phyloP scores from a whole-genome alignment of 1,140 invertebrate genomes.

The Hyles euphorbiae region DNA sequence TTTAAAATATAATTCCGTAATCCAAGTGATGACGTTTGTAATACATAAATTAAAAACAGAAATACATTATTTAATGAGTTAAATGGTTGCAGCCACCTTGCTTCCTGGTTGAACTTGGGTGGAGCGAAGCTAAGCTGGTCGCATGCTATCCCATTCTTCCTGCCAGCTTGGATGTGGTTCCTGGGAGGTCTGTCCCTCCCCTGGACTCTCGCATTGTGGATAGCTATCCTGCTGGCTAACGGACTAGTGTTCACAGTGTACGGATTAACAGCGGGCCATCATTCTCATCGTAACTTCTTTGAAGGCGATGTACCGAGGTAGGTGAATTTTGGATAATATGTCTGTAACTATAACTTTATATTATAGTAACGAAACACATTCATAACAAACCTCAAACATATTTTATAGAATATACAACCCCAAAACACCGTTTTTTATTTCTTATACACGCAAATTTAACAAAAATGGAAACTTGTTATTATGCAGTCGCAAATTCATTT shows the following conservation, averaged over 20 bases:
- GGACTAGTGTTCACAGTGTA: slow-evolving; percentile 81
- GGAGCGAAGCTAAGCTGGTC: slow-evolving; percentile 14
- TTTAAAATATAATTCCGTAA: too few species aligned
- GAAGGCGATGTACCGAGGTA: slow-evolving; percentile 84
- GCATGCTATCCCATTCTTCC: slow-evolving; percentile 35
- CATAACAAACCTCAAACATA: too few species aligned
- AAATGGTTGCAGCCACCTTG: background rate
- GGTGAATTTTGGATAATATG: slow-evolving; percentile 8
- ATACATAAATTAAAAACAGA: too few species aligned
- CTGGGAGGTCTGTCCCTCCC: slow-evolving; percentile 36
- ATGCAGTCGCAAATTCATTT: too few species aligned
- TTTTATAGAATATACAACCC: too few species aligned
- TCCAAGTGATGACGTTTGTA: too few species aligned
- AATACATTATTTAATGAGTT: too few species aligned
- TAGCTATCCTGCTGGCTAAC: slow-evolving; percentile 71
- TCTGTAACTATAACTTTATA: too few species aligned
- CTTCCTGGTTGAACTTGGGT: background rate
- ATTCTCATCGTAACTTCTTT: slow-evolving; percentile 87
- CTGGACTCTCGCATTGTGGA: slow-evolving; percentile 74
- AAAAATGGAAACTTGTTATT: too few species aligned
- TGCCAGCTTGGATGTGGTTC: slow-evolving; percentile 53
- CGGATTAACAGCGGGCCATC: slow-evolving; percentile 87
- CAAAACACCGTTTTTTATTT: too few species aligned
- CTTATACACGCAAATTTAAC: too few species aligned
- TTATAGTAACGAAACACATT: too few species aligned